Conservation (phyloP, 2,797 vertebrate genomes). For the Apogon hyalosoma region DNA sequence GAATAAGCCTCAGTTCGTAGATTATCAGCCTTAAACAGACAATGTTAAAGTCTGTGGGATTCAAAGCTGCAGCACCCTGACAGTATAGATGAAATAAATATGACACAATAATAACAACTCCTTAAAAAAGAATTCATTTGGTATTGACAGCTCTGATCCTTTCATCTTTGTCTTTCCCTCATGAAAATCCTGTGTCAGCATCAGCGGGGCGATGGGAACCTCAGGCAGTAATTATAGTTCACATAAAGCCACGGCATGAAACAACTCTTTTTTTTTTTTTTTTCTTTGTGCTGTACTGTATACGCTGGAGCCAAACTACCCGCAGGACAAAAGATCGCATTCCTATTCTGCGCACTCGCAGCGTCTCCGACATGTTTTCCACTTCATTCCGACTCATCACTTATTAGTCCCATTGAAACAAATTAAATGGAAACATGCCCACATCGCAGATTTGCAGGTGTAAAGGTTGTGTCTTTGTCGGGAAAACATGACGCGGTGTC, state of each 20-base stretch:
- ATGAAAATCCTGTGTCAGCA: constrained; percentile 59
- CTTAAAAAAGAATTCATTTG: constrained; percentile 17
- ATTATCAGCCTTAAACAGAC: not conserved
- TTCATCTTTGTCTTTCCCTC: constrained; percentile 43
- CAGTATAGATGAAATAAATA: constrained; percentile 24
- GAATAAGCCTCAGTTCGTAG: constrained; percentile 13
- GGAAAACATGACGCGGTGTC: constrained; percentile 1
- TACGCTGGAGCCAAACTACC: constrained; percentile 12
- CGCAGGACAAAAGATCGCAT: constrained; percentile 12
- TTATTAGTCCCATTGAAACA: constrained; percentile 69
- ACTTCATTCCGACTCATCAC: constrained; percentile 27
- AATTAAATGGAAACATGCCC: constrained; percentile 51
- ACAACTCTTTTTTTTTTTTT: constrained; percentile 18
- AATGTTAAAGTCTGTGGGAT: constrained; percentile 4
- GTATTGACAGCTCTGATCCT: constrained; percentile 50
- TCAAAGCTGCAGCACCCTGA: constrained; percentile 18
- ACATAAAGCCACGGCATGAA: constrained; percentile 45
- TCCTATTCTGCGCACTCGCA: not conserved
- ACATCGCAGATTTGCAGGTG: constrained; percentile 19
- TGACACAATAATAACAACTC: constrained; percentile 9
- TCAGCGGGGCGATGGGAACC: constrained; percentile 23
- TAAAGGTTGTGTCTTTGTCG: constrained; percentile 12
- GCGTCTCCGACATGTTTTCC: not conserved
- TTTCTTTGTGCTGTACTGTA: not conserved
- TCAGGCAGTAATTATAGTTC: constrained; percentile 56